A percentile compares a stretch with the other conserved stretches of the same genome.
Evolutionary conservation across 1,140 invertebrate species (phyloP).

Genomic region (Diachasma alloeum): DNA sequence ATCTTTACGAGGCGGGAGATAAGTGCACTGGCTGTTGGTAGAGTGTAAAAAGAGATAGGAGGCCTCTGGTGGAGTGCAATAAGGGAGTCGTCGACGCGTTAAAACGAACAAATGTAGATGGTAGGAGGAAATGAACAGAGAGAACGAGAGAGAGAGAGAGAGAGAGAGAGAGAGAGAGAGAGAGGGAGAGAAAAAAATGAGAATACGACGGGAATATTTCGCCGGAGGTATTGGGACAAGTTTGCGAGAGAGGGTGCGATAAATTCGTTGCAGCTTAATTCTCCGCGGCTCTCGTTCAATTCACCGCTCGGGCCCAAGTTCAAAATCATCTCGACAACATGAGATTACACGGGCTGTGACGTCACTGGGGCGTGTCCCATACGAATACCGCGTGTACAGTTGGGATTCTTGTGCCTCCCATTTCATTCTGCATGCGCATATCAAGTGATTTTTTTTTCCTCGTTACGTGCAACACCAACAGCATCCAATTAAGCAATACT

Average conservation of each 20-base stretch:
- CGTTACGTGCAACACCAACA: background rate
- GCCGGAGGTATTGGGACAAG: conserved; percentile 31
- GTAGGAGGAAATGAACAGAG: background rate
- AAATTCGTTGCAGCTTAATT: conserved; percentile 47
- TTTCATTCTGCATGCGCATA: conserved; percentile 16
- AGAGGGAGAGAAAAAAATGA: background rate
- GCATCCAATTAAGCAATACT: background rate
- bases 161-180: too few relatives aligned
- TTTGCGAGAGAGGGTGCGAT: conserved; percentile 31
- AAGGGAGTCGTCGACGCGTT: conserved; percentile 37
- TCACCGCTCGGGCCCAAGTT: background rate
- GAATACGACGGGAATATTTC: conserved; percentile 7
- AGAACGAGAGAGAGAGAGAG: too few relatives aligned
- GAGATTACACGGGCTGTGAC: conserved; percentile 35
- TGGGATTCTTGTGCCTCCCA: conserved; percentile 19
- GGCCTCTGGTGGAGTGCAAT: conserved; percentile 31
- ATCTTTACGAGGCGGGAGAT: conserved; percentile 46
- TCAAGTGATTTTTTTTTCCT: background rate
- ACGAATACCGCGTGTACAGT: conserved; percentile 34
- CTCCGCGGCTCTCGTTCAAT: conserved; percentile 32
- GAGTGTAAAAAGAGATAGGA: conserved; percentile 20
- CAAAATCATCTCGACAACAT: background rate
- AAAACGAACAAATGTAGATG: conserved; percentile 14
- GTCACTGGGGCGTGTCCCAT: conserved; percentile 30
- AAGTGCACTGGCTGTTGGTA: conserved; percentile 18